Base-by-base conservation (phyloP, 2,797 vertebrate species). In the Thripadectes ignobilis region DNA sequence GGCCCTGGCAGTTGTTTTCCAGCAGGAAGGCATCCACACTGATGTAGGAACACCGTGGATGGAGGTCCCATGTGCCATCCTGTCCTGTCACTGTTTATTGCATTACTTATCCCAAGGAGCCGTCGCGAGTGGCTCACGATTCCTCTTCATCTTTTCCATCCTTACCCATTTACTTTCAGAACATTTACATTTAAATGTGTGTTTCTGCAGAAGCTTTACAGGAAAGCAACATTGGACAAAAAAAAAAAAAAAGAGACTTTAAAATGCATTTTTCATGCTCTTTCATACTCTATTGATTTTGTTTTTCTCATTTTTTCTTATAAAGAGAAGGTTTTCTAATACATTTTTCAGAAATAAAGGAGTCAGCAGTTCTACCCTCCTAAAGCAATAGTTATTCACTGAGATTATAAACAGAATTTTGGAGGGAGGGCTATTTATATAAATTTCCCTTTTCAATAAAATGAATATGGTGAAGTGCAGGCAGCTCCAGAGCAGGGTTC, bases 191-290 rank as follows among this genome's bases (percentile, higher is more conserved):
- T 97, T 97, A 96, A 97, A 94, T 97, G 27, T 86, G 93, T 93
- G 94, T 93, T 94, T 95, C 92, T 85, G 81, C 49, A 90, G 90
- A 84, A 96, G 84, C 85, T 96, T 96, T 96, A 84, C 97, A 96
- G 97, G 97, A 97, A 94, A 95, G 89, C 91, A 92, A 89, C 15
- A 12, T 71, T 94, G 89, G 92, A 92, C 67, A 46, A 49, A 85
- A 89, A 79, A 52, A 48, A 39, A 69, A 86, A 87, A 57, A 85
- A 48, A 85, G 85, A 86, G 76, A 75, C 86, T 96, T 97, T 95
- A 95, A 96, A 98, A 98, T 97, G 92, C 96, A 97, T 98, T 98
- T 98, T 97, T 97, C 97, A 97, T 98, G 96, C 96, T 93, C 95
- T 97, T 97, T 97, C 95, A 93, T 95, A 96, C 93, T 96, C 93